Base-by-base conservation (phyloP, 2,797 vertebrate species). In the Silurus lanzhouensis region DNA sequence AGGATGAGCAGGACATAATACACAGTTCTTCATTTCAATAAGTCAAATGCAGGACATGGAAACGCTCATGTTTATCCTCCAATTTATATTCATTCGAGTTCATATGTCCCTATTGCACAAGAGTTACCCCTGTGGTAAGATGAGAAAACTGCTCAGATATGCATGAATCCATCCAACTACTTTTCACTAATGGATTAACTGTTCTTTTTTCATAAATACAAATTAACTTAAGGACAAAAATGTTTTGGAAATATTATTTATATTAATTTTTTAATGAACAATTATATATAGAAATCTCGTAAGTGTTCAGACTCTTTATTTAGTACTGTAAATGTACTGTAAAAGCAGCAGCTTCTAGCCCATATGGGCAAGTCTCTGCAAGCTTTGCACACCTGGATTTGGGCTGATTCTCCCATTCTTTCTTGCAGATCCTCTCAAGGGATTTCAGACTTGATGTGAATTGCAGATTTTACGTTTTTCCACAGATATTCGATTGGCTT, bases 1-100 rank as follows among this genome's bases (percentile, higher is more conserved):
- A 5, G n/a, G 20, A 25, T 52, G 61, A 84, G 64, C 64, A 79
- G 8, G 77, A 74, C 70, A 25, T n/a, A 76, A 22, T 52, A 20
- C 58, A 76, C 68, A 57, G 60, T 52, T 81, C 46, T 57, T 38
- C 19, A 55, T 6, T 61, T 67, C 57, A 85, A 61, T 31, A 55
- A 71, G 20, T 85, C 58, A 81, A 85, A 85, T 31, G 27, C 46
- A 85, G 68, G 55, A 74, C 46, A 74, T 44, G 27, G 14, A 44
- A n/a, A 44, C 44, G 22, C 22, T 57, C 19, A 55, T 38, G 19
- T 61, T 72, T 72, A 38, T 52, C 12, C 46, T 9, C 2, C 64
- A 72, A 22, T 72, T 67, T 17, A 3, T n/a, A 44, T 20, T 78
- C 31, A 44, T 6, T 79, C 14, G 19, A 46, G 77, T 63, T 79